Base-by-base conservation (phyloP, 2,888 invertebrate species). In the Abrostola tripartita region DNA sequence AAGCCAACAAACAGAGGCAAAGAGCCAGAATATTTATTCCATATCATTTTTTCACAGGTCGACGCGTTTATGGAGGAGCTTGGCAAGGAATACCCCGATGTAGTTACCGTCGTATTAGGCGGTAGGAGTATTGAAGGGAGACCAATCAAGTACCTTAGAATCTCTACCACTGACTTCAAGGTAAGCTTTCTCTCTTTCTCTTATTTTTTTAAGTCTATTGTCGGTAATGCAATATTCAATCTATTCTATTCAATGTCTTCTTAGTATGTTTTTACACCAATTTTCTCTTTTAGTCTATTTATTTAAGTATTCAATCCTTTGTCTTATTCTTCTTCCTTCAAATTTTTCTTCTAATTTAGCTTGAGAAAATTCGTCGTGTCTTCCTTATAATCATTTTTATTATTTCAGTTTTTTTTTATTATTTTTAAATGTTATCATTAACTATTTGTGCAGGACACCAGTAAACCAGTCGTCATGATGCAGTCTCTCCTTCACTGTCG, bases 401-500 rank as follows among this genome's bases (percentile, higher is more conserved):
- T 41, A 41, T n/a, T n/a, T 38, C 10, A 1, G 1, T 47, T 24
- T 40, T 24, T 6, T n/a, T 57, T 9, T 35, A 40, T n/a, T n/a
- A n/a, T n/a, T n/a, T n/a, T n/a, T n/a, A n/a, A n/a, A n/a, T n/a
- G n/a, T n/a, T n/a, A n/a, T n/a, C n/a, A n/a, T n/a, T n/a, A n/a
- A n/a, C n/a, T n/a, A n/a, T n/a, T 24, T n/a, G 79, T 81, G 5
- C 81, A 90, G 84, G 90, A 92, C 41, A 64, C 47, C n/a, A 83
- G 75, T 0, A 96, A 96, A 68, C 96, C 96, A 0, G 87, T 95
- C 0, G 91, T 96, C 47, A 90, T 96, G 76, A 85, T 96, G 49
- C 95, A 96, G 72, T 96, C 95, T 10, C 95, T 96, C 0, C 94
- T 96, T 37, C 96, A 96, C 74, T 95, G 95, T 0, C 95, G 97